phyloP scores from a whole-genome alignment of 2,113 vertebrate genomes.

The human region GRCh38 chr17:56905001-56905500 shows the following conservation, averaged over 20 bases:
- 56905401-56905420: background rate
- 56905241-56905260: no score
- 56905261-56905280: no score
- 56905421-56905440: background rate
- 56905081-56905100: background rate
- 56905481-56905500: background rate
- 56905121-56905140: background rate
- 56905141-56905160: background rate
- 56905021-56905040: background rate
- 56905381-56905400: background rate
- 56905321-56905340: no score
- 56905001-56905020: background rate
- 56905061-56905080: background rate
- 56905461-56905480: background rate
- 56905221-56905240: accelerated
- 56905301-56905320: no score
- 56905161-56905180: no score
- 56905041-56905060: background rate
- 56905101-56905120: background rate
- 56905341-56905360: no score
- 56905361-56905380: no score
- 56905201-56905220: no score
- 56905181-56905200: no score
- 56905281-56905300: no score
- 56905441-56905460: background rate